These are phyloP conservation scores for Pterophyllum scalare DNA, from an alignment of 2,113 vertebrate species.

Conservation along the genomic window DNA sequence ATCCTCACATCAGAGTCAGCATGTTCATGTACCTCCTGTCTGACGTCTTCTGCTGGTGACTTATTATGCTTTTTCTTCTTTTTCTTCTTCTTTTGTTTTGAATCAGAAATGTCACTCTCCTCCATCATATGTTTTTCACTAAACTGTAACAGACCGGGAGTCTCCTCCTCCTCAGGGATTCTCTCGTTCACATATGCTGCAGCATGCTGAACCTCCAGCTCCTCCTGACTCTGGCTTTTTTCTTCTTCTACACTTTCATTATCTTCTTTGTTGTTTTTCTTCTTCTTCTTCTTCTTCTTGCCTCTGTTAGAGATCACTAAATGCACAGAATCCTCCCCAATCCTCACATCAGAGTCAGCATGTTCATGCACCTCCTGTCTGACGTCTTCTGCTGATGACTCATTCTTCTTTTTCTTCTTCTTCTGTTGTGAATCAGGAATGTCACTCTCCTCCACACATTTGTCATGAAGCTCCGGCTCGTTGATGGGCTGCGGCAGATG, in stretches of 20 bases:
- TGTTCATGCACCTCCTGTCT: not conserved
- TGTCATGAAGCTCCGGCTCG: not conserved
- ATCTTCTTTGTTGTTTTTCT: not conserved
- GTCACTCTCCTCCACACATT: not conserved
- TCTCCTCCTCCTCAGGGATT: not conserved
- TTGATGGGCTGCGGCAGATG: not conserved
- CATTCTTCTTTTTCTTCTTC: slow-evolving; percentile 15
- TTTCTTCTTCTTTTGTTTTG: slow-evolving; percentile 29
- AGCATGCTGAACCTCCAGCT: not conserved
- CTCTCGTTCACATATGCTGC: not conserved
- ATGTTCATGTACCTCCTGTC: not conserved
- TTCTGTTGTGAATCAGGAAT: not conserved
- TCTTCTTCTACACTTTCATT: not conserved
- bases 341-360: not conserved
- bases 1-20: not conserved
- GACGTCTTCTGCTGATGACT: not conserved
- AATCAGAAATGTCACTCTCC: not conserved
- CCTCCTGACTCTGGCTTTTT: not conserved
- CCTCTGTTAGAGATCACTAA: not conserved
- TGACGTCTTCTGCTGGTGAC: not conserved
- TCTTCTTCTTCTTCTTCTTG: not conserved
- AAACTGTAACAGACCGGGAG: not conserved
- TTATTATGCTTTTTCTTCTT: not conserved
- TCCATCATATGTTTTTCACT: too few species aligned
- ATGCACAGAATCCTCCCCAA: not conserved